Evolutionary conservation across 2,113 vertebrate genomes (phyloP).

Genomic region (Eolophus roseicapilla): DNA sequence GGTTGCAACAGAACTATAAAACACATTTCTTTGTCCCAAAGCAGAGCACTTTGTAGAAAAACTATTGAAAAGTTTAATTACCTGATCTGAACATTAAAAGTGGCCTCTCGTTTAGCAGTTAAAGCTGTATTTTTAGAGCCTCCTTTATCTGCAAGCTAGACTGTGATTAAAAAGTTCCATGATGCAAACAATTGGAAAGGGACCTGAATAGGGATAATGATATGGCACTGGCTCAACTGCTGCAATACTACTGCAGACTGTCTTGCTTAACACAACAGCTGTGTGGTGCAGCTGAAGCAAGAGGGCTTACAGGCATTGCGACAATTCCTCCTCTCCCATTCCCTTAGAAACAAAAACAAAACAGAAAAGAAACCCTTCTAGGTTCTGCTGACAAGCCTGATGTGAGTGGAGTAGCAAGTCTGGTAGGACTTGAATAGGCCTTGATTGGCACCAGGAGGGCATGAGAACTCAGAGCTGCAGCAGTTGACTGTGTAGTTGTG

Average conservation of each 20-base stretch:
- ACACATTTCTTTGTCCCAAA: not conserved
- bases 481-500: not conserved
- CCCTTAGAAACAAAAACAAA: conserved; percentile 45
- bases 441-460: not conserved
- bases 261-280: conserved; percentile 50
- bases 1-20: not conserved
- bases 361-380: not conserved
- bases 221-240: not conserved
- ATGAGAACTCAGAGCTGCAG: not conserved
- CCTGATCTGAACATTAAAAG: not conserved
- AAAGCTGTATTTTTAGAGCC: conserved; percentile 17
- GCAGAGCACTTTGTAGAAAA: not conserved
- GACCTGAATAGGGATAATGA: not conserved
- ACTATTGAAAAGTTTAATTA: not conserved
- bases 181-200: too few relatives aligned
- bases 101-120: not conserved
- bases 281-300: conserved; percentile 43
- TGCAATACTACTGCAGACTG: not conserved
- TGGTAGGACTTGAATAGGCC: not conserved
- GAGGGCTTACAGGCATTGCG: conserved; percentile 13
- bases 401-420: not conserved
- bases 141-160: not conserved
- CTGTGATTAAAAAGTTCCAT: too few relatives aligned
- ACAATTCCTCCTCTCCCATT: conserved; percentile 30
- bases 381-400: not conserved